These are phyloP conservation scores for Eurystomus gularis DNA, from an alignment of 2,113 vertebrate species.

Conservation along the genomic window DNA sequence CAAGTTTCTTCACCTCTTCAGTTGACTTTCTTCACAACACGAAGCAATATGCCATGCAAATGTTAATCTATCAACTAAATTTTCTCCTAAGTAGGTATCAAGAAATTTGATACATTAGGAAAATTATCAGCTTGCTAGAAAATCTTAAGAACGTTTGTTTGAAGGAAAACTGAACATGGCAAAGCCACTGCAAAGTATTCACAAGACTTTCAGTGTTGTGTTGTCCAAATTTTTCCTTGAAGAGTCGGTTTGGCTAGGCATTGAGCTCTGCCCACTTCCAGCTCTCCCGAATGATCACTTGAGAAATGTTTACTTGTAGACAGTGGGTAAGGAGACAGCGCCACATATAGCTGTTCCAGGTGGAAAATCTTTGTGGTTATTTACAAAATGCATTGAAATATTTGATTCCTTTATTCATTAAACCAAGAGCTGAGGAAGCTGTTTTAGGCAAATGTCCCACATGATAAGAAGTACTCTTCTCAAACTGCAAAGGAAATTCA, in stretches of 20 bases:
- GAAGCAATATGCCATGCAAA: background rate
- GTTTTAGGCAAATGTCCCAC: background rate
- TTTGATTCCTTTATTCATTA: background rate
- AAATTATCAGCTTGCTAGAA: background rate
- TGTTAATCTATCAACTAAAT: background rate
- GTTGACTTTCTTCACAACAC: background rate
- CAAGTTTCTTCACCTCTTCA: background rate
- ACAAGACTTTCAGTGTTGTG: background rate
- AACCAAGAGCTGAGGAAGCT: background rate
- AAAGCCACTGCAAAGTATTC: background rate
- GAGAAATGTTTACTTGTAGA: background rate
- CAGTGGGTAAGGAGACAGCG: background rate
- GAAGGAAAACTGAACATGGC: background rate
- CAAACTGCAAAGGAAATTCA: background rate
- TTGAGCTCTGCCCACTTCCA: background rate
- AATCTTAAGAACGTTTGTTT: background rate
- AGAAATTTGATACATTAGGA: background rate
- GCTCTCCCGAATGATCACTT: background rate
- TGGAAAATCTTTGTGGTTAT: background rate
- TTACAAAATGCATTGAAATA: background rate
- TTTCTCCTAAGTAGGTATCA: background rate
- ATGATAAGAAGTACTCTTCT: background rate
- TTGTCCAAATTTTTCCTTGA: background rate
- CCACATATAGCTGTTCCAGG: background rate
- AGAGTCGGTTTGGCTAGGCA: background rate